Percentiles rank a stretch among this genome's conserved stretches.
phyloP scores from a whole-genome alignment of 2,797 vertebrate species.

The Lateolabrax maculatus region DNA sequence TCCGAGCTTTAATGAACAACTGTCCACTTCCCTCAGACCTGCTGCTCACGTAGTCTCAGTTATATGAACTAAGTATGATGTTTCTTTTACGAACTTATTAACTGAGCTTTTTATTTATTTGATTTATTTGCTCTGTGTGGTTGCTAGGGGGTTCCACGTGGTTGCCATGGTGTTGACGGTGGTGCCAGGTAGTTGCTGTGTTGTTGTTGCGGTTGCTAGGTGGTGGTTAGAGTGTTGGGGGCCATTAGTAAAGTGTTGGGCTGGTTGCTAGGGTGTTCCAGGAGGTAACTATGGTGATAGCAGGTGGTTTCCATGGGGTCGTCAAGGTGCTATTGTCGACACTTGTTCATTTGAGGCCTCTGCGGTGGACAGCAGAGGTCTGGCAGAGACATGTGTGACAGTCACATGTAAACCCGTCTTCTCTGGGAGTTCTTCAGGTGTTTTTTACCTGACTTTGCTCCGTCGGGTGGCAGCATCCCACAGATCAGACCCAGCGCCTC shows the following conservation, averaged over 20 bases:
- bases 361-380: background rate
- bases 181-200: too few relatives aligned
- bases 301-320: background rate
- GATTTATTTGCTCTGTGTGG: too few relatives aligned
- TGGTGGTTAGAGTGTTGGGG: too few relatives aligned
- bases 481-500: constrained; percentile 94
- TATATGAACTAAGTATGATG: background rate
- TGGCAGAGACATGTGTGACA: background rate
- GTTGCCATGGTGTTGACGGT: too few relatives aligned
- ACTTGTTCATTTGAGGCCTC: too few relatives aligned
- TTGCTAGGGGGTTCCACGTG: background rate
- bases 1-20: background rate
- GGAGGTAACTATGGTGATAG: too few relatives aligned
- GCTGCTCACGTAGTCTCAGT: background rate
- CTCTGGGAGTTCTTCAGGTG: background rate
- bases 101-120: too few relatives aligned
- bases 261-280: background rate
- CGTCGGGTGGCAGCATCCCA: constrained; percentile 95
- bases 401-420: background rate
- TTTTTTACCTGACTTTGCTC: constrained; percentile 93
- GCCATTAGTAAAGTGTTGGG: background rate
- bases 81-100: background rate
- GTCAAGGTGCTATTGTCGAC: too few relatives aligned
- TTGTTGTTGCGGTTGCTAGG: too few relatives aligned
- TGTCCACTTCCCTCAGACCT: background rate